Conservation (phyloP, 2,113 vertebrate species). For the Rousettus leschenaultii region DNA sequence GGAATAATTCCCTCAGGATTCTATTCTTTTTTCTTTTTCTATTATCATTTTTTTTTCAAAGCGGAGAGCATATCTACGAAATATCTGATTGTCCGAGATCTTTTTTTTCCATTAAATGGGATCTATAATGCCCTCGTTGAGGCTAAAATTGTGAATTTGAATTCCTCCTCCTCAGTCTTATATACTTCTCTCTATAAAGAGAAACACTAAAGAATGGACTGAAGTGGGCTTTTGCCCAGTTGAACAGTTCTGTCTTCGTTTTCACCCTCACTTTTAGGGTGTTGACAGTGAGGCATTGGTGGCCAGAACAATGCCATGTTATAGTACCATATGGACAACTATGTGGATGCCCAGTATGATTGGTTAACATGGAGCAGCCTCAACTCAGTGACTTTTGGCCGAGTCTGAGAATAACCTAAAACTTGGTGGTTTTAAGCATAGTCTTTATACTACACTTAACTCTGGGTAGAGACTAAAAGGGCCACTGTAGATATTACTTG, state of each 20-base stretch:
- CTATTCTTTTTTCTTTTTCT: background rate
- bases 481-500: background rate
- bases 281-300: background rate
- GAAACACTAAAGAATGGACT: background rate
- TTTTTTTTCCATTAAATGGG: background rate
- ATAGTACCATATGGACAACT: constrained; percentile 61
- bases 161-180: background rate
- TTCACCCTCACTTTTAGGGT: background rate
- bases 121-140: background rate
- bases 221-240: background rate
- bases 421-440: background rate
- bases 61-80: background rate
- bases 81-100: background rate
- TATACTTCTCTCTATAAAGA: background rate
- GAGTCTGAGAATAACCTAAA: constrained; percentile 14
- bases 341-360: constrained; percentile 39
- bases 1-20: background rate
- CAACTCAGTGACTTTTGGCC: constrained; percentile 48
- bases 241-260: background rate
- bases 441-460: background rate
- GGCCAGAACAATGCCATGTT: background rate
- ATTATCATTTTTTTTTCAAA: constrained; percentile 41
- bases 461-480: background rate
- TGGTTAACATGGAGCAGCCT: constrained; percentile 41
- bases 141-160: constrained; percentile 2